Percentiles rank a stretch among this genome's conserved stretches.
Conservation (phyloP, 2,888 invertebrate species). For the Linnaemya vulpina region DNA sequence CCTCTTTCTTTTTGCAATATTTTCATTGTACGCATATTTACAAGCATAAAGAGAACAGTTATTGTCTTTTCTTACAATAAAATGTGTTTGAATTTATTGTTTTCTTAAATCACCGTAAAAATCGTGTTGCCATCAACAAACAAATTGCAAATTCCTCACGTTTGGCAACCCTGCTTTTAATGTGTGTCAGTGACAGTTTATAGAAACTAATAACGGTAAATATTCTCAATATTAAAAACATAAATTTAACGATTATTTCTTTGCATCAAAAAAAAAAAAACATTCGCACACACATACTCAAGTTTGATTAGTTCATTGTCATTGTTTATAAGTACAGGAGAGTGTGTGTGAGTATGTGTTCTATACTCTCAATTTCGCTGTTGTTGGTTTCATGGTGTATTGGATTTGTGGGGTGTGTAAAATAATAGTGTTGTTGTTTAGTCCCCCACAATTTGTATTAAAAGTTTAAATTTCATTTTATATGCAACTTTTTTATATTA, state of each 20-base stretch:
- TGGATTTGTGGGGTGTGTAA: constrained; percentile 12
- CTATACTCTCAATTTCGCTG: neutral
- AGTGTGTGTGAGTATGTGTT: neutral
- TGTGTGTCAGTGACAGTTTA: neutral
- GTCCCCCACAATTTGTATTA: constrained; percentile 19
- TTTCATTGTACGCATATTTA: too few relatives aligned
- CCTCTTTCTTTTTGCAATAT: too few relatives aligned
- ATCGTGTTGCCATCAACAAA: too few relatives aligned
- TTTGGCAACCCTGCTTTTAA: neutral
- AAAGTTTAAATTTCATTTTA: constrained; percentile 41
- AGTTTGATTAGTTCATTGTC: constrained; percentile 5
- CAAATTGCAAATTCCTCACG: neutral
- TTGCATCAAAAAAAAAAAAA: neutral
- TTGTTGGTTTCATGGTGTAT: neutral
- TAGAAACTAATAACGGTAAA: constrained; percentile 33
- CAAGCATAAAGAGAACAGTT: too few relatives aligned
- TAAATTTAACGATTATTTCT: neutral
- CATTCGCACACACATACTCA: neutral
- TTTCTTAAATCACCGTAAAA: too few relatives aligned
- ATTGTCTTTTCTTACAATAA: neutral
- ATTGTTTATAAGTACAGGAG: neutral
- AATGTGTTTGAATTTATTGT: too few relatives aligned
- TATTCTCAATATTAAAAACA: constrained; percentile 4
- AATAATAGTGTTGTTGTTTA: neutral
- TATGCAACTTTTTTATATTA: constrained; percentile 29